Percentiles rank a stretch among this genome's conserved stretches.
Conservation (phyloP, 2,888 invertebrate species). For the Pachycephus smyrnensis region DNA sequence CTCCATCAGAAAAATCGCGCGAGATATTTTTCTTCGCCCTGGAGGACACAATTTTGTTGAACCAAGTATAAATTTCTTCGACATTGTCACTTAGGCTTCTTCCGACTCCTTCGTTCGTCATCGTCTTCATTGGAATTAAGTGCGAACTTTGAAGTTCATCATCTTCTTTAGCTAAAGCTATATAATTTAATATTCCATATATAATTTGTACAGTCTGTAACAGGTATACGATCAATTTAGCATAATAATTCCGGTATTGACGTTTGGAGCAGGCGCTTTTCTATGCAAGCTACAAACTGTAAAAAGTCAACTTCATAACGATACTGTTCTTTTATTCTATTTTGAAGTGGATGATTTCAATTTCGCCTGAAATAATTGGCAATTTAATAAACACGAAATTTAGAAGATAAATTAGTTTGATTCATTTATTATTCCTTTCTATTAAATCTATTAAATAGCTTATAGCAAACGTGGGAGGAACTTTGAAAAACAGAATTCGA, state of each 20-base stretch:
- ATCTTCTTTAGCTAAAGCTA: neutral
- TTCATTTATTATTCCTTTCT: no score
- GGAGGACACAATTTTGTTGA: constrained; percentile 68
- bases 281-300: neutral
- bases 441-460: no score
- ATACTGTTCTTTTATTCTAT: neutral
- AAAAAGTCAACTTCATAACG: neutral
- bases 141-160: neutral
- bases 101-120: constrained; percentile 1
- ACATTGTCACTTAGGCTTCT: constrained; percentile 32
- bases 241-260: neutral
- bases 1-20: constrained; percentile 81
- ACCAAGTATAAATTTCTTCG: constrained; percentile 68
- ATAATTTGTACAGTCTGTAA: neutral
- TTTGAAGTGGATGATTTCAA: neutral
- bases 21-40: constrained; percentile 75
- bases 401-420: no score
- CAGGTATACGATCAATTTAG: neutral
- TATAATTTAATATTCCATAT: neutral
- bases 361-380: neutral
- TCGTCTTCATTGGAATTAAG: neutral
- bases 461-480: no score
- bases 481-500: no score
- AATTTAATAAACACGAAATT: neutral
- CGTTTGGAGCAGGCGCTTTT: neutral